phyloP scores from a whole-genome alignment of 2,113 vertebrate genomes.

The Leptocoma aspasia region DNA sequence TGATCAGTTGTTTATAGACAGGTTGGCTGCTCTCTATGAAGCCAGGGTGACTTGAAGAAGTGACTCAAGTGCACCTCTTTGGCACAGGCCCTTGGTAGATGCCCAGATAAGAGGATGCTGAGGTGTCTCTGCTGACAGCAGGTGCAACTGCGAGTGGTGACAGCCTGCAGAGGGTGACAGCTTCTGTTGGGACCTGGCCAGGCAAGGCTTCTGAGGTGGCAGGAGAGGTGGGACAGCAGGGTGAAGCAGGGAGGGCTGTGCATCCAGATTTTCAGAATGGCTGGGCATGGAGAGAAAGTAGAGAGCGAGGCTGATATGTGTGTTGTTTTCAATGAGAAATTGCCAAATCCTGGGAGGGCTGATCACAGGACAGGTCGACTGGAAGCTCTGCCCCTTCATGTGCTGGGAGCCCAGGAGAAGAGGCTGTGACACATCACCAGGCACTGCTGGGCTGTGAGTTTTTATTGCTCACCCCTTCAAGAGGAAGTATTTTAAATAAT shows the following conservation, averaged over 20 bases:
- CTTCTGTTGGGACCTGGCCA: background rate
- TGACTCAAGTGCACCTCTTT: background rate
- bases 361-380: fast-evolving
- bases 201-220: fast-evolving
- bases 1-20: background rate
- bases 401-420: background rate
- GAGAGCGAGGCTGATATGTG: background rate
- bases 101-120: background rate
- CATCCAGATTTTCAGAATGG: background rate
- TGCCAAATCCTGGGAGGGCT: background rate
- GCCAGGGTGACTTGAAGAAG: too few species aligned
- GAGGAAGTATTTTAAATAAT: background rate
- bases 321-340: background rate
- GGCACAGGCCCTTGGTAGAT: background rate
- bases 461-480: background rate
- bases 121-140: background rate
- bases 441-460: background rate
- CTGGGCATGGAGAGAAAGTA: background rate
- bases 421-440: background rate
- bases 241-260: background rate
- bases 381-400: background rate
- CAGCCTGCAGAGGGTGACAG: background rate
- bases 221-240: background rate
- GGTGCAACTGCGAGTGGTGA: background rate
- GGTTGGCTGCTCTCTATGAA: background rate